A percentile compares a stretch with the other conserved stretches of the same genome.
These are phyloP conservation scores for Sula dactylatra DNA, from an alignment of 2,113 vertebrate genomes.

Conservation along the genomic window DNA sequence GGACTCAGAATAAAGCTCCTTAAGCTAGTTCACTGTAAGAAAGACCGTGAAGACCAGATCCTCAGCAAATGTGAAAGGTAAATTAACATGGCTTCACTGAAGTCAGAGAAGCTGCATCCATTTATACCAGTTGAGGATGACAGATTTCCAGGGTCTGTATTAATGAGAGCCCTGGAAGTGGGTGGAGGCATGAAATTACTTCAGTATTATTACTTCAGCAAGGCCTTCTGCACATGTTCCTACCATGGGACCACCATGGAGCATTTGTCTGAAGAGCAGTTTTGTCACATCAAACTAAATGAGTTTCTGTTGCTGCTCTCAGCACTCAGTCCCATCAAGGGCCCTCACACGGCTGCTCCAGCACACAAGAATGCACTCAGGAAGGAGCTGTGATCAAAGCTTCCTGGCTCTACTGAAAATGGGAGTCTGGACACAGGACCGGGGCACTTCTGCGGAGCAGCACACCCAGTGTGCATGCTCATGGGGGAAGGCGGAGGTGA, in stretches of 20 bases:
- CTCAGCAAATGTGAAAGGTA: background rate
- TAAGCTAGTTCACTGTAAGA: background rate
- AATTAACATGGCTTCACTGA: background rate
- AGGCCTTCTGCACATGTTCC: conserved; percentile 32
- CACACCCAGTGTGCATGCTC: background rate
- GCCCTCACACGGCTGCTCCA: conserved; percentile 30
- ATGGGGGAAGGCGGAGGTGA: conserved; percentile 21
- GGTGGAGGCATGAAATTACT: conserved; percentile 37
- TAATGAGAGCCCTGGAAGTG: background rate
- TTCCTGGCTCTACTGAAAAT: background rate
- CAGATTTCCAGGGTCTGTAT: background rate
- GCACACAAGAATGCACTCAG: conserved; percentile 15
- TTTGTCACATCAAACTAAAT: conserved; percentile 49
- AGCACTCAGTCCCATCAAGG: conserved; percentile 36
- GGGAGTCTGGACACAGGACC: background rate
- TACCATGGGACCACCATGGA: conserved; percentile 12
- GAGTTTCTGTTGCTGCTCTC: conserved; percentile 55
- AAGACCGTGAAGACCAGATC: background rate
- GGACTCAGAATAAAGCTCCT: background rate
- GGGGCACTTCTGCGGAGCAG: background rate
- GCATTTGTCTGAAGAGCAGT: conserved; percentile 30
- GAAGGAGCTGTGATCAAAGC: conserved; percentile 27
- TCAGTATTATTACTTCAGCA: conserved; percentile 41
- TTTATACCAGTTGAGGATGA: background rate
- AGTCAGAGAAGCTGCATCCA: background rate